phyloP scores from a whole-genome alignment of 2,888 invertebrate species.

The Macrosiphum euphorbiae region DNA sequence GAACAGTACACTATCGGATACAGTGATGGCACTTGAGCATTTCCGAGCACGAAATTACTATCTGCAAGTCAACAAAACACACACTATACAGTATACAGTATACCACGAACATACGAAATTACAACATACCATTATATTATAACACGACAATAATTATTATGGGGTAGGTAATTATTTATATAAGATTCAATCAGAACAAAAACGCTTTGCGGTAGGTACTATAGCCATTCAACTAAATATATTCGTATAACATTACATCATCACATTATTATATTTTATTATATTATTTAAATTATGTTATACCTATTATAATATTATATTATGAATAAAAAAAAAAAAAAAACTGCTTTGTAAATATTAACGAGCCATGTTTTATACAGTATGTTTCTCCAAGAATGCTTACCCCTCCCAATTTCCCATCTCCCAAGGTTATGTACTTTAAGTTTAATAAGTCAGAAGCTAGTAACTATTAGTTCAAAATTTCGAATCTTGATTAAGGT shows the following conservation, averaged over 20 bases:
- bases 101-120: background rate
- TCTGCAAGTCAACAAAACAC: slow-evolving; percentile 75
- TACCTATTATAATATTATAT: background rate
- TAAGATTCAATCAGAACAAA: background rate
- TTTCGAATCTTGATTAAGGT: background rate
- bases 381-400: background rate
- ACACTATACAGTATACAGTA: background rate
- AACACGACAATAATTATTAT: too few relatives aligned
- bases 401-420: background rate
- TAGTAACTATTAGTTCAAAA: background rate
- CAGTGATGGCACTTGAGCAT: slow-evolving; percentile 88
- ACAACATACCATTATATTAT: background rate
- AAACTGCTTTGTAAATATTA: background rate
- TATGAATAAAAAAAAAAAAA: background rate
- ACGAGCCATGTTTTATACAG: background rate
- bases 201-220: background rate
- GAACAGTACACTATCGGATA: slow-evolving; percentile 97
- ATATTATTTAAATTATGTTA: too few relatives aligned
- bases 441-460: background rate
- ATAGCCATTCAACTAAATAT: background rate
- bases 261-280: too few relatives aligned
- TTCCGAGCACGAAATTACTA: slow-evolving; percentile 96
- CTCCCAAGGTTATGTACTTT: background rate
- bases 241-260: too few relatives aligned
- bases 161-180: background rate